These are phyloP conservation scores for Diachasma alloeum DNA, from an alignment of 1,140 invertebrate genomes.

Conservation along the genomic window DNA sequence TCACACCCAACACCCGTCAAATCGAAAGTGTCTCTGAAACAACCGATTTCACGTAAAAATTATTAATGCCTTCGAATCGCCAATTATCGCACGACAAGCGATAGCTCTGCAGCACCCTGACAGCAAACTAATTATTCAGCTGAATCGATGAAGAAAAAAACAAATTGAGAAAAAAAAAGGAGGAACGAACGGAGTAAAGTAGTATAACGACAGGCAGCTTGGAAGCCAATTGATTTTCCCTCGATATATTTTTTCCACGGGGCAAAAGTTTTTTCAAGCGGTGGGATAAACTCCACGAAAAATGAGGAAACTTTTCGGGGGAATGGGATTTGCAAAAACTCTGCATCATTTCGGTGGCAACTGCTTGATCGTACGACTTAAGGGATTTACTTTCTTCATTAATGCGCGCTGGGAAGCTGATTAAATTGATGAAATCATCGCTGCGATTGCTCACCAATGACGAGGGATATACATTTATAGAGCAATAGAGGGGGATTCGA, in stretches of 20 bases:
- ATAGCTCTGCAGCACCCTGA: background rate
- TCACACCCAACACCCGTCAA: too few relatives aligned
- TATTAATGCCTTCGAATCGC: too few relatives aligned
- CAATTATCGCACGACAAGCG: too few relatives aligned
- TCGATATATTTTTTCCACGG: slow-evolving; percentile 45
- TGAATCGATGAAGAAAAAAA: slow-evolving; percentile 7
- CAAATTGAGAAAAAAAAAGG: slow-evolving; percentile 25
- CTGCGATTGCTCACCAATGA: background rate
- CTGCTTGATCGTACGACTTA: slow-evolving; percentile 31
- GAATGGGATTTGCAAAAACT: slow-evolving; percentile 32
- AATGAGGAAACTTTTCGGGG: slow-evolving; percentile 61
- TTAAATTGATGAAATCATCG: background rate
- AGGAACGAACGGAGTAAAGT: slow-evolving; percentile 2
- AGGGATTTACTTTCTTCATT: background rate
- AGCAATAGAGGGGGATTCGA: background rate
- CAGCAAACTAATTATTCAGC: slow-evolving; percentile 29
- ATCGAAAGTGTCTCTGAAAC: too few relatives aligned
- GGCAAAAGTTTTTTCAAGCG: slow-evolving; percentile 23
- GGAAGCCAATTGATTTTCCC: slow-evolving; percentile 57
- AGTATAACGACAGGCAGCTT: slow-evolving; percentile 8
- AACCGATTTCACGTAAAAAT: too few relatives aligned
- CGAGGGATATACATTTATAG: background rate
- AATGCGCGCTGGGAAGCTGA: background rate
- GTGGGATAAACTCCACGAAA: slow-evolving; percentile 44
- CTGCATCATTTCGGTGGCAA: slow-evolving; percentile 53